Evolutionary conservation across 2,113 vertebrate genomes (phyloP).

Genomic region (Canis aureus): DNA sequence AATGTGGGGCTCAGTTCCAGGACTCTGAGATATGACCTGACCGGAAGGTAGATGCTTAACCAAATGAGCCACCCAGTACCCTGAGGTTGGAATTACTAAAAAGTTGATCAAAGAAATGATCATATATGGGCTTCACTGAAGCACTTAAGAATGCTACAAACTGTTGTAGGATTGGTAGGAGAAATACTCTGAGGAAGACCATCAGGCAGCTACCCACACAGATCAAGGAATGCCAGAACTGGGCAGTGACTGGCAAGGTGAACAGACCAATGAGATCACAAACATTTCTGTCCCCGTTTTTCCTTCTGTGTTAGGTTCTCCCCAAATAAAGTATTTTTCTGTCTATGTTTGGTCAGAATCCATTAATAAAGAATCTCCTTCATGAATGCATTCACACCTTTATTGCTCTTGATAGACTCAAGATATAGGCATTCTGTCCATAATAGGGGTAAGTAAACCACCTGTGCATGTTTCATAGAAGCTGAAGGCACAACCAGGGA

Average conservation of each 20-base stretch:
- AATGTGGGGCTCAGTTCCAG: too few relatives aligned
- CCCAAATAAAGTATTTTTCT: not conserved
- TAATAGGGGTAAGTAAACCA: not conserved
- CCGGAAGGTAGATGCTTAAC: too few relatives aligned
- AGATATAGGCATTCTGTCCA: not conserved
- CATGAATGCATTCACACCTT: slow-evolving; percentile 24
- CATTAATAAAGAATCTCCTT: not conserved
- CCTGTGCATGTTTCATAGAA: not conserved
- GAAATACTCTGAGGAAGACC: not conserved
- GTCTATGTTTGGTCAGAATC: not conserved
- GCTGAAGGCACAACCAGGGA: not conserved
- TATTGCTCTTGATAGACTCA: not conserved
- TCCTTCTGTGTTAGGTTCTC: not conserved
- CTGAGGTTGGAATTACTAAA: not conserved
- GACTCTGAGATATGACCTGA: too few relatives aligned
- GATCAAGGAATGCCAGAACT: not conserved
- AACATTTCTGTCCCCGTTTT: not conserved
- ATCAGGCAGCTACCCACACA: not conserved
- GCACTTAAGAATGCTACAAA: not conserved
- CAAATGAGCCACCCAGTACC: too few relatives aligned
- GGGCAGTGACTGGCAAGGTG: not conserved
- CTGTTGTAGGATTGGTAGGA: not conserved
- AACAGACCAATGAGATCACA: not conserved
- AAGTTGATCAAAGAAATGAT: not conserved
- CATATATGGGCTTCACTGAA: not conserved